phyloP scores from a whole-genome alignment of 2,797 vertebrate genomes.

The Darevskia mixta region DNA sequence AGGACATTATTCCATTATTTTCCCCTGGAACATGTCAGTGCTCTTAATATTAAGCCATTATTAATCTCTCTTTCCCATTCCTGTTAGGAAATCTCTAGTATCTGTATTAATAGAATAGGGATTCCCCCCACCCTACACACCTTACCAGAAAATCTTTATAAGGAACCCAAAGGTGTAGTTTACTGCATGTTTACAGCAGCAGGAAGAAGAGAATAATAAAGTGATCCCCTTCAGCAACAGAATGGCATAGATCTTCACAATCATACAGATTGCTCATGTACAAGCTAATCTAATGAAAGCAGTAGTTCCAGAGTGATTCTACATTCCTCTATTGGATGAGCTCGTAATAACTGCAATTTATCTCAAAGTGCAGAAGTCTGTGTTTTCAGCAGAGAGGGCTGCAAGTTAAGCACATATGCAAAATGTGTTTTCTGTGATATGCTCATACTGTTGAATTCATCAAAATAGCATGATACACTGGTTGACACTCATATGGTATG shows the following conservation, averaged over 20 bases:
- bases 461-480: background rate
- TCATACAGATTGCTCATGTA: constrained; percentile 10
- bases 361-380: constrained; percentile 21
- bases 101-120: background rate
- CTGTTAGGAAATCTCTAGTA: constrained; percentile 10
- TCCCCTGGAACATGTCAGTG: background rate
- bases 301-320: constrained; percentile 33
- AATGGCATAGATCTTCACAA: constrained; percentile 34
- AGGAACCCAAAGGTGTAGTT: constrained; percentile 8
- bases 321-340: constrained; percentile 41
- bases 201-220: constrained; percentile 5
- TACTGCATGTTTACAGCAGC: constrained; percentile 27
- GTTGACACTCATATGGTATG: background rate
- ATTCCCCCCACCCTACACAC: background rate
- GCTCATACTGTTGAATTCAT: background rate
- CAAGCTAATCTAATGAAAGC: constrained; percentile 47
- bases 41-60: background rate
- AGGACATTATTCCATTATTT: background rate
- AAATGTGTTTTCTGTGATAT: background rate
- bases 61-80: background rate
- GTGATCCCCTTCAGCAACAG: constrained; percentile 21
- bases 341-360: constrained; percentile 36
- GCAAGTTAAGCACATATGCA: background rate
- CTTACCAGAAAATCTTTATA: constrained; percentile 16
- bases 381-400: background rate